phyloP scores from a whole-genome alignment of 1,140 invertebrate species.

The Diabrotica undecimpunctata region DNA sequence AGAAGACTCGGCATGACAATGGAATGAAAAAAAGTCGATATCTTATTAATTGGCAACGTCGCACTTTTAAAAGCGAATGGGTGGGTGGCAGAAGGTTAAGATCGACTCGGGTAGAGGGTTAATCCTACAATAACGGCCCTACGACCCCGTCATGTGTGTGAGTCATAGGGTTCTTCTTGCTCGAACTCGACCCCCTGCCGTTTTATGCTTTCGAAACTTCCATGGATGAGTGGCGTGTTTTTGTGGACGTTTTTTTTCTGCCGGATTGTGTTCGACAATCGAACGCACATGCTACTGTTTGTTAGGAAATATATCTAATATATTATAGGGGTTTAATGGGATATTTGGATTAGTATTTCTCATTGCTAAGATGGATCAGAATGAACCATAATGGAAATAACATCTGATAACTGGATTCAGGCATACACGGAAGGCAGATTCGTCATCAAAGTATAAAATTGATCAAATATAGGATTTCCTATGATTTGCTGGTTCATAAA shows the following conservation, averaged over 20 bases:
- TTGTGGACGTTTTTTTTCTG: constrained; percentile 2
- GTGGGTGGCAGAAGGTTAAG: constrained; percentile 11
- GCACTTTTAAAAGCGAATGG: constrained; percentile 1
- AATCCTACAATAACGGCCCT: constrained; percentile 19
- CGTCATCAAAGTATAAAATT: too few species aligned
- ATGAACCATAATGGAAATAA: too few species aligned
- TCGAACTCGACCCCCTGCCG: constrained; percentile 6
- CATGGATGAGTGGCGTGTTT: constrained; percentile 6
- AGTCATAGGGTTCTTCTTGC: constrained; percentile 18
- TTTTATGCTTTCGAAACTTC: constrained; percentile 12
- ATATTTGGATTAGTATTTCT: not conserved
- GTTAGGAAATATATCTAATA: not conserved
- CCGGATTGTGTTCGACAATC: not conserved
- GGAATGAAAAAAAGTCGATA: not conserved
- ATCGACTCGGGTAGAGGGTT: constrained; percentile 8
- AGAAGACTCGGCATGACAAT: too few species aligned
- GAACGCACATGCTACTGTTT: not conserved
- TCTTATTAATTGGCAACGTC: constrained; percentile 7
- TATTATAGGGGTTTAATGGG: not conserved
- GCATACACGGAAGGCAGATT: too few species aligned
- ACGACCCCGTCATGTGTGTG: constrained; percentile 8
- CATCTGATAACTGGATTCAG: too few species aligned
- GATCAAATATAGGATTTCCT: too few species aligned
- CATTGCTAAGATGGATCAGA: too few species aligned
- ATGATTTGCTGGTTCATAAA: too few species aligned